Evolutionary conservation across 1,140 invertebrate genomes (phyloP), one percentile per base, ranked within the genome.

Genomic region (Spodoptera frugiperda): DNA sequence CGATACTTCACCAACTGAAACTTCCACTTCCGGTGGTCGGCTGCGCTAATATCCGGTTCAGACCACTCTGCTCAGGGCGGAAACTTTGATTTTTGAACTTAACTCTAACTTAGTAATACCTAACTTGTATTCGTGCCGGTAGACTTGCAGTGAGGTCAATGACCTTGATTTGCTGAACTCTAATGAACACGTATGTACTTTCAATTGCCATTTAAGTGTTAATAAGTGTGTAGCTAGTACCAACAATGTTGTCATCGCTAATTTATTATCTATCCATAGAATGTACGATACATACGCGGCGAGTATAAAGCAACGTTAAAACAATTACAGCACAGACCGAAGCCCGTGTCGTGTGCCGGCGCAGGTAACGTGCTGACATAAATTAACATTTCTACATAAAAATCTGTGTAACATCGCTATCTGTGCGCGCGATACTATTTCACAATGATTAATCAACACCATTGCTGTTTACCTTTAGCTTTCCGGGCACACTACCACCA

Each of bases 361-460:
- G 15, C 44, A 30, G 48, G 19, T 68, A 25, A 53, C 21, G 25
- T 44, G 44, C 68, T 54, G 19, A 77, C 71, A 80, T 83, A 85
- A 85, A 83, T 83, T 83, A 83, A 77, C 76, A 77, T 83, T 80
- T 78, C 77, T 79, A 65, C 79, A 78, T 83, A 82, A 82, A 85
- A 83, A 85, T 82, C 81, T 77, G 67, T 75, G 72, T 76, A 65
- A 76, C 75, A 76, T 76, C 53, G 71, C 55, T 73, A 73, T 73
- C 81, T 79, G 33, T 59, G 21, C 55, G 68, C 61, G 77, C 78
- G 76, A 82, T 84, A 85, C 75, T 86, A 84, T 87, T 85, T 86
- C 84, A 83, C 82, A 83, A 85, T 86, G 86, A 89, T 89, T 87
- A 87, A 87, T 89, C 82, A 83, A 87, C 80, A 80, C 76, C 76